phyloP scores from a whole-genome alignment of 2,113 vertebrate genomes.

The Nothocercus nigrocapillus region DNA sequence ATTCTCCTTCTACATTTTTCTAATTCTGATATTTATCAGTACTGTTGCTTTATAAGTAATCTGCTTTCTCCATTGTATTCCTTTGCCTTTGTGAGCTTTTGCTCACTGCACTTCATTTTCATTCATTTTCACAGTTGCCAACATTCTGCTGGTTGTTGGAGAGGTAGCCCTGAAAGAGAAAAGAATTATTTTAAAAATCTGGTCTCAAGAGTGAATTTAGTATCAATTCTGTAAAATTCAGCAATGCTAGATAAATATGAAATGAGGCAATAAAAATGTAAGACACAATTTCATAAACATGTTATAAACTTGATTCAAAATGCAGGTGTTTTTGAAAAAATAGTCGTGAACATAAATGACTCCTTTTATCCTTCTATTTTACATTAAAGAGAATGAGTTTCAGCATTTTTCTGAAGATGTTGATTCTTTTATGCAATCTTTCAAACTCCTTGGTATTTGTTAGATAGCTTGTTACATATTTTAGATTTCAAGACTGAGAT shows the following conservation, averaged over 20 bases:
- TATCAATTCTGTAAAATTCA: not conserved
- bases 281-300: not conserved
- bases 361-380: not conserved
- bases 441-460: not conserved
- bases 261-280: not conserved
- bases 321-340: not conserved
- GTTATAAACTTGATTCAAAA: not conserved
- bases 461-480: not conserved
- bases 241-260: not conserved
- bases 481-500: not conserved
- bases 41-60: not conserved
- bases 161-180: not conserved
- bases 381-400: not conserved
- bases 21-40: not conserved
- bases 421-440: not conserved
- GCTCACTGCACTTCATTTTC: not conserved
- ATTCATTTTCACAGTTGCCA: not conserved
- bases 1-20: not conserved
- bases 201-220: not conserved
- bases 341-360: not conserved
- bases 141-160: not conserved
- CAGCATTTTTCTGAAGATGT: not conserved
- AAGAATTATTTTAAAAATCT: not conserved
- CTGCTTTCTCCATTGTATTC: not conserved
- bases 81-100: not conserved